Percentiles rank a stretch among this genome's conserved stretches.
Conservation (phyloP, 2,888 invertebrate species). For the Emmelina monodactyla region DNA sequence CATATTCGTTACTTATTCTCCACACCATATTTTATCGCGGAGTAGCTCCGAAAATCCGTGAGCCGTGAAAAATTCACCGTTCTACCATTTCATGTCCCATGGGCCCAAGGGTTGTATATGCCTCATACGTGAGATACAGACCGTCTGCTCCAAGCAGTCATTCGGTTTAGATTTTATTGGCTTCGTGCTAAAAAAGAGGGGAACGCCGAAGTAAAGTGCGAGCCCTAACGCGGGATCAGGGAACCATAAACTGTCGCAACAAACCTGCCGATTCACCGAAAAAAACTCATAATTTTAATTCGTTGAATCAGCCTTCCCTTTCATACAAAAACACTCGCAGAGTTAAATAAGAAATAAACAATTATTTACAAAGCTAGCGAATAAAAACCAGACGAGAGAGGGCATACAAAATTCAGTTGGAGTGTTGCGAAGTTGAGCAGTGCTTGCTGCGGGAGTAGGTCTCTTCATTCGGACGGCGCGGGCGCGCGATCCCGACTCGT, state of each 20-base stretch:
- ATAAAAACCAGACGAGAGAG: constrained; percentile 1
- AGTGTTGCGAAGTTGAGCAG: constrained; percentile 9
- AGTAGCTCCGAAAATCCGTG: neutral
- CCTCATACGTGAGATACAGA: neutral
- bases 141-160: neutral
- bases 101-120: neutral
- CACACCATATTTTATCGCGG: neutral
- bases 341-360: constrained; percentile 3
- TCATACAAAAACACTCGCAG: no score
- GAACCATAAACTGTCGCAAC: no score
- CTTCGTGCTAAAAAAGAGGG: no score
- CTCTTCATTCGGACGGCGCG: neutral
- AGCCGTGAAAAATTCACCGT: neutral
- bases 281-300: no score
- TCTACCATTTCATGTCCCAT: neutral
- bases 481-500: no score
- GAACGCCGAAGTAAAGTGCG: no score
- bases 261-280: no score
- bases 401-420: constrained; percentile 10
- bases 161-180: neutral
- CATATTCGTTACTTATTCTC: neutral
- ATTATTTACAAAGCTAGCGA: constrained; percentile 5
- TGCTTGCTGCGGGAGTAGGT: constrained; percentile 8
- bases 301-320: no score
- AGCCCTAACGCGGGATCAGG: no score